Evolutionary conservation across 1,140 invertebrate genomes (phyloP), one percentile per base, ranked within the genome.

Genomic region (Drosophila orosa): DNA sequence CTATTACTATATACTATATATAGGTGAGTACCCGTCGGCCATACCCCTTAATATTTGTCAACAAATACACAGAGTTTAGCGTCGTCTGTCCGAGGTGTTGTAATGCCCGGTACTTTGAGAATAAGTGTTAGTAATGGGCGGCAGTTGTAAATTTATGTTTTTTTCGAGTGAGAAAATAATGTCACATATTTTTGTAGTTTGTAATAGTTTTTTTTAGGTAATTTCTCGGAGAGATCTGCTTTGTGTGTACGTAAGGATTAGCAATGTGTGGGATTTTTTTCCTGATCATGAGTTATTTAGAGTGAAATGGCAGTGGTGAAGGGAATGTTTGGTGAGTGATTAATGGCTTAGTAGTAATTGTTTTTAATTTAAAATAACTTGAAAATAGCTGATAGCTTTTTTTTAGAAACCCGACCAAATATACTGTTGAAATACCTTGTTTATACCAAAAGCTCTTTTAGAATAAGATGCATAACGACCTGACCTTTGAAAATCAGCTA

Each of bases 141-240:
- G 61, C 55, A 67, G 75, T 86, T 87, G 80, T 87, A 87, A 87
- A 89, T 87, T 89, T 89, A 72, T 72, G 79, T 77, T 80, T 69
- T 37, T 55, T 77, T 73, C 27, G 59, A 57, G 55, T 74, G 60
- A 74, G 66, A 60, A 69, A 82, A 80, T 50, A 50, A 74, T 86
- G 83, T 87, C 60, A 89, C 83, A 87, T 89, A 69, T 77, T 77
- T 77, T 39, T 25, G 42, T 65, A 37, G 39, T 33, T 47, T n/a
- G 66, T 52, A 1, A 22, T 45, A 19, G 52, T 31, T 48, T 35
- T 31, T 31, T 48, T 42, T 57, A 56, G 27, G 25, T 39, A 71
- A 68, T 72, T 54, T 33, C 40, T 59, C 31, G 50, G 13, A 54
- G 48, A 24, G 50, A 66, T 79, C 65, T 61, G 63, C 65, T 61